Evolutionary conservation across 1,140 invertebrate species (phyloP).

Genomic region (Popillia japonica): DNA sequence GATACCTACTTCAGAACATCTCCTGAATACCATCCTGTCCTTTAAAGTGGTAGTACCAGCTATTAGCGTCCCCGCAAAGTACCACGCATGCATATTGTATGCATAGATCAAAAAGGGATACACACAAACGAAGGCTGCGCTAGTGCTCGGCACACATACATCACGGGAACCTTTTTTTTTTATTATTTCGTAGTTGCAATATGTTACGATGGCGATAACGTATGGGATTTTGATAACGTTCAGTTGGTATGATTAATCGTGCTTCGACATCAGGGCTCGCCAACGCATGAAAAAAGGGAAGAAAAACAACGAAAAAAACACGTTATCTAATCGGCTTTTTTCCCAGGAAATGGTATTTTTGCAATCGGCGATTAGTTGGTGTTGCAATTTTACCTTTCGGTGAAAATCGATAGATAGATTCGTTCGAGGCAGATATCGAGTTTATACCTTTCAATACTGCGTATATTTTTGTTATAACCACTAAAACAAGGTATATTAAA

Average conservation of each 20-base stretch:
- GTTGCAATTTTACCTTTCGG: background rate
- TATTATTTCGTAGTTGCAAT: conserved; percentile 16
- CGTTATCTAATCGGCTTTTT: conserved; percentile 17
- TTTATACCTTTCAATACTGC: no score
- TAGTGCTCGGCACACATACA: background rate
- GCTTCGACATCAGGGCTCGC: background rate
- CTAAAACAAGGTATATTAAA: no score
- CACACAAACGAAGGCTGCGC: background rate
- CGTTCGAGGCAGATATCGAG: background rate
- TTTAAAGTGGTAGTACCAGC: no score
- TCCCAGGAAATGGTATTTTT: background rate
- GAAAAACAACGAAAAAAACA: background rate
- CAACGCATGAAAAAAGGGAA: background rate
- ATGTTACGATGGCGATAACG: conserved; percentile 31
- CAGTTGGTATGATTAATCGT: conserved; percentile 17
- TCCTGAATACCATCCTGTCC: no score
- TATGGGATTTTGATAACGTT: conserved; percentile 28
- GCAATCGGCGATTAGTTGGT: background rate
- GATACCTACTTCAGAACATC: no score
- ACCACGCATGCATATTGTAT: no score
- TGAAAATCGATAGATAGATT: background rate
- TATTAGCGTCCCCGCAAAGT: background rate
- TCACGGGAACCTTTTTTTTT: background rate
- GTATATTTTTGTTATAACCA: no score
- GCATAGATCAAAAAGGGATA: background rate